Evolutionary conservation across 2,888 invertebrate species (phyloP), one percentile per base, ranked within the genome.

Genomic region (Hypsopygia costalis): DNA sequence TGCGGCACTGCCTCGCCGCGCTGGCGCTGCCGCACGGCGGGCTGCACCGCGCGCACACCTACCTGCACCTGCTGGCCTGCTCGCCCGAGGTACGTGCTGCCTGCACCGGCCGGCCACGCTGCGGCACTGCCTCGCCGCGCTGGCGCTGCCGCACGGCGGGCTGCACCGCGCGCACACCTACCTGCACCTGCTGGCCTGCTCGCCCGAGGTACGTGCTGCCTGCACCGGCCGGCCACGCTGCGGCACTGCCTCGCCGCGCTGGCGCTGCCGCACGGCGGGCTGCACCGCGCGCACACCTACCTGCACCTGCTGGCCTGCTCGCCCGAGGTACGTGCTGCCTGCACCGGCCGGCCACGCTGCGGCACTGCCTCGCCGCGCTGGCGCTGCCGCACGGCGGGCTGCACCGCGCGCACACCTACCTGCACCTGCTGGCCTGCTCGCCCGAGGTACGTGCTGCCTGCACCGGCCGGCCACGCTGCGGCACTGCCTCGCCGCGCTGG

Each of bases 141-240:
- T 87, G 36, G 54, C 62, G 37, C 69, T 81, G 57, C 83, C 87
- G 41, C 81, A 79, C 62, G 64, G 62, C 41, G 82, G 85, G 0
- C 89, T 98, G 57, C 97, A 98, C 78, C 93, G 96, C 64, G 98
- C 98, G 0, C 91, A 96, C 60, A 93, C 93, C 54, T 98, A 97
- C 82, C 95, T 96, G 66, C 96, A 97, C 60, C 90, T 98, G 52
- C 93, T 98, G 45, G 94, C 94, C 53, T 91, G 93, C 61, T 91
- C 27, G 22, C 46, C 41, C 0, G 40, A 42, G 42, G 41, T 35
- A 29, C 37, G n/a, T n/a, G n/a, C n/a, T n/a, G n/a, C n/a, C n/a
- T n/a, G n/a, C n/a, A n/a, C n/a, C 63, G 75, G 43, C 69, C 81
- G 16, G 78, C 74, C 30, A 64, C 81, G 44, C 72, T 85, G 49